A percentile compares a stretch with the other conserved stretches of the same genome.
Conservation (phyloP, 2,797 vertebrate species). For the Enteromius trimaculatus region DNA sequence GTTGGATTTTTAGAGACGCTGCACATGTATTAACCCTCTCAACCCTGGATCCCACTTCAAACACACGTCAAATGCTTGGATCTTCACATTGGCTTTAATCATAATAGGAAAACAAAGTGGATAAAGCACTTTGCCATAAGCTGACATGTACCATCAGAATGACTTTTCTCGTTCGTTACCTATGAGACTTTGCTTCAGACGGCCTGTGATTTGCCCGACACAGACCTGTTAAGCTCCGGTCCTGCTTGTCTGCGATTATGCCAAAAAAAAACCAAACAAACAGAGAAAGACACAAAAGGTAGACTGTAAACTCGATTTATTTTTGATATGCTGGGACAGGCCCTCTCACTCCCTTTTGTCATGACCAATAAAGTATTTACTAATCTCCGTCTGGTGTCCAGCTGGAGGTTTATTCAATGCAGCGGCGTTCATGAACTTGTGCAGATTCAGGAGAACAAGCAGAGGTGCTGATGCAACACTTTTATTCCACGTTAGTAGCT, state of each 20-base stretch:
- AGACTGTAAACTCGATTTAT: conserved; percentile 55
- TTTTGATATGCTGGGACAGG: conserved; percentile 59
- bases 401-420: not conserved
- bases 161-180: not conserved
- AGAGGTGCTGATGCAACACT: not conserved
- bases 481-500: not conserved
- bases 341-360: conserved; percentile 49
- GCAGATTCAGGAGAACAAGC: not conserved
- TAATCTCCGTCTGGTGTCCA: conserved; percentile 43
- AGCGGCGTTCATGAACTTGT: not conserved
- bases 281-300: conserved; percentile 13
- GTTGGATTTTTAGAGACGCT: not conserved
- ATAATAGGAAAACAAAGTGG: not conserved
- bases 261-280: conserved; percentile 19
- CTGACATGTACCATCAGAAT: not conserved
- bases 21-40: conserved; percentile 24
- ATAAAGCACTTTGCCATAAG: conserved; percentile 3
- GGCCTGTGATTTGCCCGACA: not conserved
- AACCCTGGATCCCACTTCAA: not conserved
- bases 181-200: conserved; percentile 7
- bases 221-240: not conserved
- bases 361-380: conserved; percentile 74
- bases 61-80: not conserved
- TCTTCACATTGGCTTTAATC: conserved; percentile 9
- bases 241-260: conserved; percentile 16